Percentiles rank a stretch among this genome's conserved stretches.
Conservation (phyloP, 2,888 invertebrate species). For the Spilosoma lubricipeda region DNA sequence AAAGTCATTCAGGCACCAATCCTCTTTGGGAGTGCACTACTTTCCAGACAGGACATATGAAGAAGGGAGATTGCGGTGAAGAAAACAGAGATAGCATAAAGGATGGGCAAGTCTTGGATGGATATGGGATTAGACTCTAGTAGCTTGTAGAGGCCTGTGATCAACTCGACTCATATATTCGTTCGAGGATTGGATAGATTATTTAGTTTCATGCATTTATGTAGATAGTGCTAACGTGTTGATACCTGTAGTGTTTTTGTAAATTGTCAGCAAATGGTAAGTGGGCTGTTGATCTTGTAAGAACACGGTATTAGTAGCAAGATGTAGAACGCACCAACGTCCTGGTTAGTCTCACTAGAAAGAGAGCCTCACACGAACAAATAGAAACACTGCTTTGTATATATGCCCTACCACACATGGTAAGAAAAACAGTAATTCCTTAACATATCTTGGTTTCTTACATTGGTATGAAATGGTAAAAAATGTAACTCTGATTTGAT, state of each 20-base stretch:
- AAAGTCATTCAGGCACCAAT: too few species aligned
- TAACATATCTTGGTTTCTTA: neutral
- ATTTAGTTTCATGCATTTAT: neutral
- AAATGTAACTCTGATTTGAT: too few species aligned
- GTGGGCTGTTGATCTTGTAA: neutral
- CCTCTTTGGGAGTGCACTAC: too few species aligned
- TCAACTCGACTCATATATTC: neutral
- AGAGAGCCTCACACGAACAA: neutral
- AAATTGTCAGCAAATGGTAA: neutral
- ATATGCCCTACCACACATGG: neutral
- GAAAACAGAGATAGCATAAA: neutral
- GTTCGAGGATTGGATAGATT: neutral
- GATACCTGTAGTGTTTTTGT: neutral
- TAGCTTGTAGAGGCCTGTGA: neutral
- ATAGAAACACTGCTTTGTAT: neutral
- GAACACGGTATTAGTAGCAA: neutral
- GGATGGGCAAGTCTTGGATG: neutral
- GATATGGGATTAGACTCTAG: neutral
- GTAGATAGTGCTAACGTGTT: neutral
- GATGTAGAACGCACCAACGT: neutral
- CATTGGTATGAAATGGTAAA: too few species aligned
- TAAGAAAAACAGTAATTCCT: neutral
- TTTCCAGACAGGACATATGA: neutral
- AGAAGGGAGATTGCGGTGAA: neutral
- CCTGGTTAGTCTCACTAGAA: neutral